Evolutionary conservation across 2,888 invertebrate species (phyloP), one percentile per base, ranked within the genome.

Genomic region (Electrophaes corylata): DNA sequence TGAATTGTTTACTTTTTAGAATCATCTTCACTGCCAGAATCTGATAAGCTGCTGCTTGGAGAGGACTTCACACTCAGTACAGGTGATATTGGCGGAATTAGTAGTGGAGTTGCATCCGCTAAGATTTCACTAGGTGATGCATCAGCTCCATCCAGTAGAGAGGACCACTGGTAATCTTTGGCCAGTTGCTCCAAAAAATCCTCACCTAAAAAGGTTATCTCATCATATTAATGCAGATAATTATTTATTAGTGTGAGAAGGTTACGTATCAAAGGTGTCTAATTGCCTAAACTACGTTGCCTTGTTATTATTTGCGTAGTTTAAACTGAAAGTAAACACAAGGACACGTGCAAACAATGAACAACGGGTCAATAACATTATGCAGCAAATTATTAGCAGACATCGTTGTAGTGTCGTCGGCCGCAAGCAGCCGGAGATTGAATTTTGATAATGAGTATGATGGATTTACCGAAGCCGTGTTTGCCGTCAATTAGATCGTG

Each of bases 11-110:
- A 91, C 91, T 86, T 91, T 70, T 89, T 91, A 26, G 83, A 86
- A 64, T 91, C 91, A 86, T 91, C 91, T 64, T 91, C 91, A 76
- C 91, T 91, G 31, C 91, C 84, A 14, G 91, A 91, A 71, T 91
- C 91, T 2, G 89, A 89, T 58, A 73, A 84, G 62, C 90, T 87
- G 64, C 85, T 90, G 64, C 81, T 83, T 10, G 81, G 78, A 11
- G 88, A 88, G 19, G 89, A 88, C 59, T 88, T 87, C 18, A 81
- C 73, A 60, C 89, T 90, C 46, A 81, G 59, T 10, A 78, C 72
- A 11, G 91, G 90, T 44, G 91, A 90, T 72, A 87, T 81, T 0
- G 87, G 84, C 11, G 88, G 84, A 20, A 88, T 76, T 41, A 91
- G 63, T 18, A 80, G 61, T 11, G 89, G 86, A 12, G 84, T 86